A percentile compares a stretch with the other conserved stretches of the same genome.
phyloP scores from a whole-genome alignment of 2,888 invertebrate genomes.

The Limenitis camilla region DNA sequence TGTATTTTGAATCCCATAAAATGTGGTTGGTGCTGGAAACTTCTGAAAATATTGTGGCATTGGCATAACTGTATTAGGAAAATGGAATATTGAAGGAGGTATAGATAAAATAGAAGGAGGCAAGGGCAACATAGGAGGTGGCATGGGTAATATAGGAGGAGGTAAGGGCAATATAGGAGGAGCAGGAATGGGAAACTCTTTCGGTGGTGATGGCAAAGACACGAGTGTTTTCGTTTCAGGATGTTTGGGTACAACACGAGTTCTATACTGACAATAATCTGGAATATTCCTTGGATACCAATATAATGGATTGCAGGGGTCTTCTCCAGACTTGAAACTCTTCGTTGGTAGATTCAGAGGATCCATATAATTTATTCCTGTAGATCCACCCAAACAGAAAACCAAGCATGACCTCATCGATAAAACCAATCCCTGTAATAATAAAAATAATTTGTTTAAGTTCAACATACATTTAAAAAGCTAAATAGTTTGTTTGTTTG shows the following conservation, averaged over 20 bases:
- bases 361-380: conserved; percentile 42
- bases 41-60: neutral
- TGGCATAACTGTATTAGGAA: neutral
- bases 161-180: conserved; percentile 12
- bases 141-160: neutral
- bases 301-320: conserved; percentile 55
- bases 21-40: neutral
- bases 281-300: conserved; percentile 48
- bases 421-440: too few relatives aligned
- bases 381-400: too few relatives aligned
- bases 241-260: conserved; percentile 1
- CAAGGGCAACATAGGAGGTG: conserved; percentile 9
- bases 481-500: too few relatives aligned
- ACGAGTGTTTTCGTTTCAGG: neutral
- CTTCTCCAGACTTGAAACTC: conserved; percentile 22
- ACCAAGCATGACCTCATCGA: too few relatives aligned
- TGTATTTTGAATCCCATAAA: neutral
- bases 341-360: conserved; percentile 19
- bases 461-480: too few relatives aligned
- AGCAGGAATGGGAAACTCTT: conserved; percentile 12
- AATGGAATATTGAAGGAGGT: conserved; percentile 1
- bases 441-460: too few relatives aligned
- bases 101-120: conserved; percentile 5
- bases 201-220: conserved; percentile 24
- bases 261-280: conserved; percentile 30